A percentile compares a stretch with the other conserved stretches of the same genome.
Evolutionary conservation across 2,113 vertebrate species (phyloP).

Genomic region (Pao palembangensis): DNA sequence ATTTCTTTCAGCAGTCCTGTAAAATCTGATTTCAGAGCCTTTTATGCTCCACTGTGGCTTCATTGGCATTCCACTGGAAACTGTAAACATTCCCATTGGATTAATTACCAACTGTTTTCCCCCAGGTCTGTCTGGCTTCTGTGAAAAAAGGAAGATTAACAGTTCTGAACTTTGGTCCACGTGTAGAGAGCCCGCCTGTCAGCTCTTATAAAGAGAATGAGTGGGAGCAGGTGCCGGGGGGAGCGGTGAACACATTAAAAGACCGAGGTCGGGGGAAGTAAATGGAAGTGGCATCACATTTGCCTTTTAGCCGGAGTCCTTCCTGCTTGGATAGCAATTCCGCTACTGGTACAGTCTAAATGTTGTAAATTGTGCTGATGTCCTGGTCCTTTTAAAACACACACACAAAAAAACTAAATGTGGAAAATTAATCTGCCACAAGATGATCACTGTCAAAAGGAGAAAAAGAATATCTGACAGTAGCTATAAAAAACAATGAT

Average conservation of each 20-base stretch:
- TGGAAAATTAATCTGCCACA: conserved; percentile 2
- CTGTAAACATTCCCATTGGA: conserved; percentile 54
- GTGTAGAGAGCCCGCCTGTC: conserved; percentile 23
- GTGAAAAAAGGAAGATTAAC: conserved; percentile 41
- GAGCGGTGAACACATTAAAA: conserved; percentile 6
- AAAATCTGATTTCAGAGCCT: conserved; percentile 3
- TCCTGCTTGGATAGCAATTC: not conserved
- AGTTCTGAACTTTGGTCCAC: conserved; percentile 50
- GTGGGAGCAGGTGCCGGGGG: conserved; percentile 18
- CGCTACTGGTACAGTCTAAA: conserved; percentile 1
- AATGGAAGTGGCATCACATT: not conserved
- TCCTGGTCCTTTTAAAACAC: conserved; percentile 15
- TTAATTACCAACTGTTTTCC: conserved; percentile 50
- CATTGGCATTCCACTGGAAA: conserved; percentile 43
- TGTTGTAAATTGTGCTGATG: conserved; percentile 17
- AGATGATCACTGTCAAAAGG: conserved; percentile 13
- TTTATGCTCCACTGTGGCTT: conserved; percentile 30
- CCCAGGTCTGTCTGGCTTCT: conserved; percentile 32
- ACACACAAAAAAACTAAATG: conserved; percentile 7
- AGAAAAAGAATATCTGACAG: conserved; percentile 1
- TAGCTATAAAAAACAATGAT: not conserved
- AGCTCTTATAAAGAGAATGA: conserved; percentile 15
- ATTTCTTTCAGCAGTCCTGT: not conserved
- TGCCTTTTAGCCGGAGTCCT: not conserved
- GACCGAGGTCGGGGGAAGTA: conserved; percentile 11